A percentile compares a stretch with the other conserved stretches of the same genome.
Evolutionary conservation across 2,113 vertebrate species (phyloP).

Genomic region (Todiramphus chloris): DNA sequence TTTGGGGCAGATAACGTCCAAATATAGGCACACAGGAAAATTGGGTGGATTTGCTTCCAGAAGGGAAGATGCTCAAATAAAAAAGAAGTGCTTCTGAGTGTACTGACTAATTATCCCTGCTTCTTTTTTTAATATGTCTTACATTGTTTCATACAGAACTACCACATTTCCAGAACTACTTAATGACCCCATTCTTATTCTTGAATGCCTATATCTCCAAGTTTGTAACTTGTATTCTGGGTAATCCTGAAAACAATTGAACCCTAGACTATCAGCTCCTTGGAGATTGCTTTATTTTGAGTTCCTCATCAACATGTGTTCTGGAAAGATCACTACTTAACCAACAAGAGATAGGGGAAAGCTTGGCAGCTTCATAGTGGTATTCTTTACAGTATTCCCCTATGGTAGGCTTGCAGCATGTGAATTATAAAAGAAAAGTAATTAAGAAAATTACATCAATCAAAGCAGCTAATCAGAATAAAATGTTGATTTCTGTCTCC

Average conservation of each 20-base stretch:
- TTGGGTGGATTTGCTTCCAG: background rate
- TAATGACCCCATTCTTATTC: background rate
- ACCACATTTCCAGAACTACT: background rate
- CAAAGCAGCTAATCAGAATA: constrained; percentile 19
- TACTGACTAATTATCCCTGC: background rate
- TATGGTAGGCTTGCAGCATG: background rate
- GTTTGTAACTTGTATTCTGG: constrained; percentile 45
- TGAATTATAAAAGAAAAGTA: background rate
- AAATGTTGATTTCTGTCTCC: constrained; percentile 34
- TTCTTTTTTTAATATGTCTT: background rate
- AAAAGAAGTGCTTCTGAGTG: background rate
- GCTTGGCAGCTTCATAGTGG: background rate
- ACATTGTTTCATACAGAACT: background rate
- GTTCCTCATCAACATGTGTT: constrained; percentile 63
- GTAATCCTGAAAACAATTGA: constrained; percentile 66
- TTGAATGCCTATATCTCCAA: background rate
- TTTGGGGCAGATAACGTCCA: background rate
- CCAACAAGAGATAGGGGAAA: background rate
- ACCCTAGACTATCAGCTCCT: constrained; percentile 70
- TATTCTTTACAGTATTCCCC: background rate
- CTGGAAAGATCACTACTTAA: constrained; percentile 27
- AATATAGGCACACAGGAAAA: background rate
- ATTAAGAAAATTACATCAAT: constrained; percentile 3
- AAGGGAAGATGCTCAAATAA: background rate
- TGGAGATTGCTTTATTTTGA: constrained; percentile 73